A percentile compares a stretch with the other conserved stretches of the same genome.
Evolutionary conservation across 2,888 invertebrate genomes (phyloP).

Genomic region (Nycteola revayana): DNA sequence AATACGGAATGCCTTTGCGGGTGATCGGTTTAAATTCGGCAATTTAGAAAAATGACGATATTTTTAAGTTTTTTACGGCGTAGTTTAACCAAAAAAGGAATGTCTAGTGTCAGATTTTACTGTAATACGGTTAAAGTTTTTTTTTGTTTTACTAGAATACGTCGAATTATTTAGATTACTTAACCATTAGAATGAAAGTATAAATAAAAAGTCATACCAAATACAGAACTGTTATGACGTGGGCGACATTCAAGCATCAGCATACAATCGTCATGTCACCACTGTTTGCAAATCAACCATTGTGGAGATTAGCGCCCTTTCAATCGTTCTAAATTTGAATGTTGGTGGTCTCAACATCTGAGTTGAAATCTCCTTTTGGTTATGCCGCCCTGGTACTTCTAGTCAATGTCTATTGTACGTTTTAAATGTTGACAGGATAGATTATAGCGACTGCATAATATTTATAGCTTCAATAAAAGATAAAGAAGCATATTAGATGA

Average conservation of each 20-base stretch:
- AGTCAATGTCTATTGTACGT: not conserved
- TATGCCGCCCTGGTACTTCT: conserved; percentile 35
- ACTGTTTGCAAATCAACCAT: conserved; percentile 76
- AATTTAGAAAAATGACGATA: conserved; percentile 18
- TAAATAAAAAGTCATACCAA: conserved; percentile 6
- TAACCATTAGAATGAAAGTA: no score
- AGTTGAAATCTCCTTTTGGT: conserved; percentile 3
- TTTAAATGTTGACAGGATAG: no score
- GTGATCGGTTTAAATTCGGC: conserved; percentile 50
- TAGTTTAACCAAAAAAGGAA: no score
- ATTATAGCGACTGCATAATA: no score
- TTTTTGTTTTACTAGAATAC: no score
- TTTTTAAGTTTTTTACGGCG: not conserved
- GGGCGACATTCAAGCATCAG: conserved; percentile 48
- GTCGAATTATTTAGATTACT: no score
- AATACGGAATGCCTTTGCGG: conserved; percentile 71
- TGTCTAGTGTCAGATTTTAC: no score
- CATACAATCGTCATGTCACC: conserved; percentile 73
- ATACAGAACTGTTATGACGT: conserved; percentile 12
- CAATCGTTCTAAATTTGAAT: conserved; percentile 59
- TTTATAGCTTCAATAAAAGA: no score
- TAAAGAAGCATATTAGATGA: no score
- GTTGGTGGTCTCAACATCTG: conserved; percentile 52
- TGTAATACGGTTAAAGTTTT: no score
- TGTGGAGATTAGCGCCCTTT: conserved; percentile 62